Base-by-base conservation (phyloP, 1,140 invertebrate species). In the Drosophila ogumai region DNA sequence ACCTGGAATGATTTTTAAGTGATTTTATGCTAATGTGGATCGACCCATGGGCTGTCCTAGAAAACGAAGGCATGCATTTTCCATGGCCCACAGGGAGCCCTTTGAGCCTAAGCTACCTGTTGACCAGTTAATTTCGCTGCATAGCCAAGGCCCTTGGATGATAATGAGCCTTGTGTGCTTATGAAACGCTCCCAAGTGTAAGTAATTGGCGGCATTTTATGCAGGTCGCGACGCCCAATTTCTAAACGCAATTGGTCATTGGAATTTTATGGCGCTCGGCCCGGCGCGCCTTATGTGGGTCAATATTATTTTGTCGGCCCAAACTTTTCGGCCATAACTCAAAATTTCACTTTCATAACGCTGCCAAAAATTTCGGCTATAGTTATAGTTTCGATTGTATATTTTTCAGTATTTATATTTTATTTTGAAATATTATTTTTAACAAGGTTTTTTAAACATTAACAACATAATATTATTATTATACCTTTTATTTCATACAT, bases 381-480 rank as follows among this genome's bases (percentile, higher is more conserved):
- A 38, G 38, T 15, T 47, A 47, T 71, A 32, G 31, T 77, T 69
- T 25, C 57, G n/a, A 63, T 63, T 78, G 52, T 55, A 55, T 55
- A 66, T 76, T 65, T 88, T 77, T 55, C 65, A 44, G 60, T 85
- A 63, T 80, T 90, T 67, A 74, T 79, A 67, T 90, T 90, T 84
- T 85, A 88, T 82, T 88, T 90, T 79, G 81, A 90, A 90, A 90
- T 90, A 90, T 87, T 90, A 77, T 90, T 90, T 90, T 90, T 90
- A 90, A 90, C 85, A 90, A 90, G 74, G 73, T 88, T 90, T 90
- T 90, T 87, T 86, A 78, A 90, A 85, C 85, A 90, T 90, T 90
- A 90, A 90, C 85, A 90, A 90, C 86, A 90, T 90, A 88, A 82
- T 87, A 84, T 87, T 87, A 86, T 87, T 80, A 81, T 81, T 88